phyloP scores from a whole-genome alignment of 1,140 invertebrate species.

The Lithobius niger region DNA sequence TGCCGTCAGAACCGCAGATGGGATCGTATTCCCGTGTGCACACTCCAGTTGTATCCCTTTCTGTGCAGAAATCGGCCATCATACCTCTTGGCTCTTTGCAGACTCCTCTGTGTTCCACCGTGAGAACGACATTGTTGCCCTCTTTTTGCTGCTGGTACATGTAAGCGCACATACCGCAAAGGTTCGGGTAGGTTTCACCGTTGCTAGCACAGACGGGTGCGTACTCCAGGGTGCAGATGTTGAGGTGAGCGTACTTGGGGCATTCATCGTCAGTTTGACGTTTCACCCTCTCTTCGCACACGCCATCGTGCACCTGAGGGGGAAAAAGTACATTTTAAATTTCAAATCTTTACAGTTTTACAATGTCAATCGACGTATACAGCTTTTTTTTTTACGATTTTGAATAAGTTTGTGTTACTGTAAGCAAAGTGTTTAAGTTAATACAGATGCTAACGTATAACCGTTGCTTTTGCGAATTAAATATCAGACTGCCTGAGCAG shows the following conservation, averaged over 20 bases:
- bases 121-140: neutral
- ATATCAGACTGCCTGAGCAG: constrained; percentile 54
- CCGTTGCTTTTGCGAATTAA: no score
- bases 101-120: neutral
- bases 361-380: no score
- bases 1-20: constrained; percentile 49
- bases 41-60: constrained; percentile 28
- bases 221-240: constrained; percentile 39
- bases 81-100: neutral
- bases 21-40: constrained; percentile 64
- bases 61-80: neutral
- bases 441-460: no score
- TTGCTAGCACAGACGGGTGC: constrained; percentile 57
- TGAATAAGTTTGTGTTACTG: no score
- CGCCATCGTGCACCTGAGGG: neutral
- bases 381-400: no score
- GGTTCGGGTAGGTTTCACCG: constrained; percentile 44
- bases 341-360: no score
- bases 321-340: no score
- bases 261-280: neutral
- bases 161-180: constrained; percentile 26
- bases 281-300: neutral
- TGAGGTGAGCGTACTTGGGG: neutral
- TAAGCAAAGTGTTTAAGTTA: no score
- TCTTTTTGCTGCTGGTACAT: neutral